Base-by-base conservation (phyloP, 2,113 vertebrate species). In the Lathamus discolor region DNA sequence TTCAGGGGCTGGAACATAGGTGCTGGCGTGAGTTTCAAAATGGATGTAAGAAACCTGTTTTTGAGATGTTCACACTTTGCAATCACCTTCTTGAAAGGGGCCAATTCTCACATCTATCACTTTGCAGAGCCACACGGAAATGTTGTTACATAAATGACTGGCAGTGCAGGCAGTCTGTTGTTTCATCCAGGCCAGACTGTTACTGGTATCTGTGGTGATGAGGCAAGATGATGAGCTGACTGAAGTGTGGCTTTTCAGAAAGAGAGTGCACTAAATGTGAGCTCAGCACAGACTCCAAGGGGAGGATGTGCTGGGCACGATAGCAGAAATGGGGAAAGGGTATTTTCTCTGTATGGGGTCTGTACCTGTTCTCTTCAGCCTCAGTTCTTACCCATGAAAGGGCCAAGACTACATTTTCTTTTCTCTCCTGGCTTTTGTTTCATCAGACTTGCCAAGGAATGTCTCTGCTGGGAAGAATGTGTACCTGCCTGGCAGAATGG, bases 111-210 rank as follows among this genome's bases (percentile, higher is more conserved):
- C 20, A 31, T 27, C 66, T 84, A 22, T 25, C 1, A 7, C n/a
- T 63, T 83, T 67, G 59, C 9, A 37, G 44, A 77, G 13, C 17
- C 37, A 27, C 5, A 14, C 0, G 0, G 41, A 70, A 54, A 43
- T 51, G 55, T 25, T 70, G 25, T 11, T 62, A 37, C 41, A 1
- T 37, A 23, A 64, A 39, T 24, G 27, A 24, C 41, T 28, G 43
- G 14, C 12, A 67, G 8, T 8, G 24, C 20, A 67, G 28, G 19
- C 31, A 62, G 19, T 16, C 48, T 51, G 46, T 18, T 39, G 19
- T 43, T 73, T 46, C 39, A 44, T 6, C 46, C n/a, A 46, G 23
- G 23, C 11, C 31, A 61, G 37, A 11, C 33, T 39, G 37, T 8
- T 41, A 28, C 37, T 3, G 1, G 13, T 68, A 16, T 17, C 57